Evolutionary conservation across 2,888 invertebrate genomes (phyloP).

Genomic region (Pseudococcus viburni): DNA sequence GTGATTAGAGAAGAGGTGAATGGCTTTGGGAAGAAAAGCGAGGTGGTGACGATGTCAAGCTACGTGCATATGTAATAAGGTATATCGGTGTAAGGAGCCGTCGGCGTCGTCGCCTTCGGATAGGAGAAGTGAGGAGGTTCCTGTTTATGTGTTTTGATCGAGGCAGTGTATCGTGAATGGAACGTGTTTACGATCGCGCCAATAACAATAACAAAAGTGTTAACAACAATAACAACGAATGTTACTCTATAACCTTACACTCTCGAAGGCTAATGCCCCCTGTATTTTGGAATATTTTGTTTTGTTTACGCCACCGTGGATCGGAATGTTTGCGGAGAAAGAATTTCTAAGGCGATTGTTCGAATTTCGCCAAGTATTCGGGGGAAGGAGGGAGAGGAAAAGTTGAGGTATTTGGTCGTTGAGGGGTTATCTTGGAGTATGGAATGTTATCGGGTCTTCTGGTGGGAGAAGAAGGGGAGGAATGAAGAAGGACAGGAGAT

Average conservation of each 20-base stretch:
- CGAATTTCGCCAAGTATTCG: background rate
- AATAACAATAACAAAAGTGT: conserved; percentile 26
- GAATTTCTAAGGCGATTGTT: background rate
- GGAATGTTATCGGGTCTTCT: too few relatives aligned
- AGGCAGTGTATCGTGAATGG: background rate
- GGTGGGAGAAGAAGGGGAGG: too few relatives aligned
- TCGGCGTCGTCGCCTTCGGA: background rate
- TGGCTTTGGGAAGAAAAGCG: background rate
- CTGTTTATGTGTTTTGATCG: conserved; percentile 35
- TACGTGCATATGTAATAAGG: conserved; percentile 17
- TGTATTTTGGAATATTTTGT: background rate
- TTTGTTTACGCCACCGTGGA: background rate
- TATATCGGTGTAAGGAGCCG: background rate
- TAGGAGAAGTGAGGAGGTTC: background rate
- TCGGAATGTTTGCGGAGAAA: background rate
- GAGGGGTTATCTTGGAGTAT: background rate
- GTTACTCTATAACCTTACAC: background rate
- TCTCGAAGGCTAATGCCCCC: background rate
- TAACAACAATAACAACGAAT: background rate
- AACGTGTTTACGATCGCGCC: background rate
- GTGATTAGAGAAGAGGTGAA: background rate
- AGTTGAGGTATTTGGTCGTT: background rate
- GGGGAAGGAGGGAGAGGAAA: background rate
- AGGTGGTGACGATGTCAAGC: background rate
- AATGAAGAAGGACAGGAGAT: too few relatives aligned